Base-by-base conservation (phyloP, 2,113 vertebrate species). In the Lucifuga dentata region DNA sequence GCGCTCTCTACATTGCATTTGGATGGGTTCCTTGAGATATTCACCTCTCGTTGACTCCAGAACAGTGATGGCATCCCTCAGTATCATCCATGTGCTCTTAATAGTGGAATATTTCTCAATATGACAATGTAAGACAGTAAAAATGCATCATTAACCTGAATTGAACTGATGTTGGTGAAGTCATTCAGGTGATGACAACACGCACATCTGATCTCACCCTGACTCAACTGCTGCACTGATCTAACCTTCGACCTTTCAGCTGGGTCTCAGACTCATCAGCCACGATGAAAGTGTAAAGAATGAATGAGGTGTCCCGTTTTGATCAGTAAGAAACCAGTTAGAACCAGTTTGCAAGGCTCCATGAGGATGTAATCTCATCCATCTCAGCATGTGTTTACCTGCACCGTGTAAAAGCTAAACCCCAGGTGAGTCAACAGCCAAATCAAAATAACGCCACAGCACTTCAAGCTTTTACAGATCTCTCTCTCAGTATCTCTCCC, bases 291-390 rank as follows among this genome's bases (percentile, higher is more conserved):
- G 33, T 9, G 16, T 43, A 61, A 11, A 52, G 32, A 36, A 16
- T 51, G 48, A 51, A 68, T 20, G n/a, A 46, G 16, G 17, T 15
- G 24, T 57, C 17, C 1, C 41, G 13, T 66, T 41, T 24, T 39
- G 24, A 44, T 66, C 53, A 57, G 12, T 15, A n/a, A 23, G 5
- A 56, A 23, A 1, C 73, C 24, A 59, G 82, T 65, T 72, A 1
- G 33, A 85, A 62, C 75, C 64, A 32, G 68, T 78, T 70, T 39
- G 32, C 3, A 10, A n/a, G 50, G 17, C 55, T 50, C 23, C 49
- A 48, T 3, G 11, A 56, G 55, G 58, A 67, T 13, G 65, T 80
- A 63, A 82, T 73, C 44, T 64, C 39, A 50, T 50, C 49, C 45
- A 20, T 45, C 29, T 60, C 20, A 11, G 49, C 61, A 59, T 1